Evolutionary conservation across 2,888 invertebrate species (phyloP).

Genomic region (Thymelicus lineola): DNA sequence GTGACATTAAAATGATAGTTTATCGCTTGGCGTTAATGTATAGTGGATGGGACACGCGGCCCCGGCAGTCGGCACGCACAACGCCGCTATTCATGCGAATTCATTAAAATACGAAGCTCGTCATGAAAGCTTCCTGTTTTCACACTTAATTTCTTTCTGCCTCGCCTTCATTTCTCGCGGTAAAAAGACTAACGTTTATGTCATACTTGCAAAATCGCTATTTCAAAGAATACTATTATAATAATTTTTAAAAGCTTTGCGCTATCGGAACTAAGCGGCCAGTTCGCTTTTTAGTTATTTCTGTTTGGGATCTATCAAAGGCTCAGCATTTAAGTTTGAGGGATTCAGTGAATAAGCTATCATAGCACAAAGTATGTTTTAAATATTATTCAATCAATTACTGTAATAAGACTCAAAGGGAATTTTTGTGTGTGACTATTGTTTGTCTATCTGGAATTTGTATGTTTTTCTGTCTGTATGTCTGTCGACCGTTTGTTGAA

Average conservation of each 20-base stretch:
- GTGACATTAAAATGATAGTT: too few relatives aligned
- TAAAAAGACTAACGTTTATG: conserved; percentile 33
- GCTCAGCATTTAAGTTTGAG: conserved; percentile 8
- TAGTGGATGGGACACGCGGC: not conserved
- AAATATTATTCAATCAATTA: too few relatives aligned
- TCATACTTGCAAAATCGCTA: conserved; percentile 28
- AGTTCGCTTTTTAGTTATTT: conserved; percentile 16
- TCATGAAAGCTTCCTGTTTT: conserved; percentile 38
- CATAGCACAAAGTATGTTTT: too few relatives aligned
- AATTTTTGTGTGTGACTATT: too few relatives aligned
- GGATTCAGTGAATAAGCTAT: too few relatives aligned
- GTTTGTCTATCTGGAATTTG: too few relatives aligned
- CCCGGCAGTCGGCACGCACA: conserved; percentile 7
- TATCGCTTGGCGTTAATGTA: not conserved
- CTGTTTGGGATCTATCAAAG: conserved; percentile 20
- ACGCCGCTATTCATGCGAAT: conserved; percentile 34
- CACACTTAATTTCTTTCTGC: conserved; percentile 37
- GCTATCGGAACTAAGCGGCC: conserved; percentile 27
- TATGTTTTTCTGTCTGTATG: too few relatives aligned
- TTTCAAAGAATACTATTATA: conserved; percentile 27
- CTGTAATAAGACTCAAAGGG: too few relatives aligned
- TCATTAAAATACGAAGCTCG: conserved; percentile 38
- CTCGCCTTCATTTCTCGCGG: conserved; percentile 33
- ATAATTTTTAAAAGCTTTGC: conserved; percentile 27
- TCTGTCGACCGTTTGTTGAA: too few relatives aligned